phyloP scores from a whole-genome alignment of 2,797 vertebrate genomes.

The Cossypha heuglini region DNA sequence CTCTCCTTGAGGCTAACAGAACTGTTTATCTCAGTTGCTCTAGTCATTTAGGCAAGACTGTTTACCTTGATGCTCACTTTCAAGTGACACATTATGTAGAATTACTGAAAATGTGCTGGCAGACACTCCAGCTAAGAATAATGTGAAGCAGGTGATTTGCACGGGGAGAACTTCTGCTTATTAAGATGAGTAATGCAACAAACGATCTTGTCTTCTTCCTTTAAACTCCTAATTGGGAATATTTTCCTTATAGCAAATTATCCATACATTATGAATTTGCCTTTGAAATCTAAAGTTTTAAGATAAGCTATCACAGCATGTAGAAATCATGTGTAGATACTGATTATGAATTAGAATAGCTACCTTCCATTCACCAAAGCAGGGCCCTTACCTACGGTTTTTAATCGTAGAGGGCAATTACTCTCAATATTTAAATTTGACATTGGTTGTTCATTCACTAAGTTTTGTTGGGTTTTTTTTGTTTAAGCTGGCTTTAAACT shows the following conservation, averaged over 20 bases:
- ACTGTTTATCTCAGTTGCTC: not conserved
- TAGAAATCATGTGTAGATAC: not conserved
- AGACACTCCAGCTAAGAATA: not conserved
- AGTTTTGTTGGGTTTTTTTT: not conserved
- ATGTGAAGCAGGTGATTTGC: not conserved
- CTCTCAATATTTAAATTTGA: not conserved
- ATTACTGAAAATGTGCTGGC: not conserved
- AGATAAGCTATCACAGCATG: not conserved
- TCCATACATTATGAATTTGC: not conserved
- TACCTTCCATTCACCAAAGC: not conserved
- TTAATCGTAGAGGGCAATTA: not conserved
- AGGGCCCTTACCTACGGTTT: not conserved
- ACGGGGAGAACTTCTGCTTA: not conserved
- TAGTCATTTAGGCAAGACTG: not conserved
- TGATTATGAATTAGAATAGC: not conserved
- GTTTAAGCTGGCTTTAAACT: not conserved
- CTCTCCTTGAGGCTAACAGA: not conserved
- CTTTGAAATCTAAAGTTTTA: not conserved
- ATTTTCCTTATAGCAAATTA: not conserved
- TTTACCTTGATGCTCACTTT: conserved; percentile 28
- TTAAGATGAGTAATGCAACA: not conserved
- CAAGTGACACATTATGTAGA: not conserved
- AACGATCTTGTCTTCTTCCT: not conserved
- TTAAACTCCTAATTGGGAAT: not conserved
- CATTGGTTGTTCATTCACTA: not conserved